Conservation (phyloP, 2,113 vertebrate species). For the Cololabis saira region DNA sequence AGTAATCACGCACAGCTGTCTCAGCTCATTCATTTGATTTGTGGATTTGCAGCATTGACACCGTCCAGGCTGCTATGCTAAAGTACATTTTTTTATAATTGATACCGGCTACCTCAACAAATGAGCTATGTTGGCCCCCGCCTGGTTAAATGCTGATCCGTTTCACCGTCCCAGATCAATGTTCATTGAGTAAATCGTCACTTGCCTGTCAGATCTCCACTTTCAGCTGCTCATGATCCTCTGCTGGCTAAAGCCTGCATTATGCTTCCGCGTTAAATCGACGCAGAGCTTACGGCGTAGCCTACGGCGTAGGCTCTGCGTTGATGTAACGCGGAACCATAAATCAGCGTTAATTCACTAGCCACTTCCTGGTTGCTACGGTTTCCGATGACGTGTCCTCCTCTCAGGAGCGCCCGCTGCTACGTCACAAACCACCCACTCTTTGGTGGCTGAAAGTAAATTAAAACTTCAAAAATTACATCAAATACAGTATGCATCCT, state of each 20-base stretch:
- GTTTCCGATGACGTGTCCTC: slow-evolving; percentile 57
- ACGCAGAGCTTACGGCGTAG: too few relatives aligned
- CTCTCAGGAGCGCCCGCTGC: background rate
- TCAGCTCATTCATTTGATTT: background rate
- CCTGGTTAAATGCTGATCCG: background rate
- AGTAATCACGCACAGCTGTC: too few relatives aligned
- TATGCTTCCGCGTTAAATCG: too few relatives aligned
- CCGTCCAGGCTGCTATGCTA: slow-evolving; percentile 23
- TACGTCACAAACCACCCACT: slow-evolving; percentile 1
- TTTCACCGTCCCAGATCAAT: background rate
- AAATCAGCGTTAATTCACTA: too few relatives aligned
- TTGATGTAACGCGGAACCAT: too few relatives aligned
- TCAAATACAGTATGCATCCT: too few relatives aligned
- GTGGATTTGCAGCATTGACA: too few relatives aligned
- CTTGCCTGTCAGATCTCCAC: slow-evolving; percentile 53
- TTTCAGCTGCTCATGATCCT: slow-evolving; percentile 72
- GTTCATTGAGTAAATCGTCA: slow-evolving; percentile 42
- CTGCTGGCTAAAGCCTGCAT: slow-evolving; percentile 46
- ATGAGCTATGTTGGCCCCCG: background rate
- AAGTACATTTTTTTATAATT: background rate
- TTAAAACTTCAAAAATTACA: too few relatives aligned
- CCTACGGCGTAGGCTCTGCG: too few relatives aligned
- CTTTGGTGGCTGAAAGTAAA: background rate
- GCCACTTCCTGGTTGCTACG: slow-evolving; percentile 70
- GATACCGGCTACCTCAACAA: background rate